Evolutionary conservation across 2,888 invertebrate genomes (phyloP).

Genomic region (Esperia sulphurella): DNA sequence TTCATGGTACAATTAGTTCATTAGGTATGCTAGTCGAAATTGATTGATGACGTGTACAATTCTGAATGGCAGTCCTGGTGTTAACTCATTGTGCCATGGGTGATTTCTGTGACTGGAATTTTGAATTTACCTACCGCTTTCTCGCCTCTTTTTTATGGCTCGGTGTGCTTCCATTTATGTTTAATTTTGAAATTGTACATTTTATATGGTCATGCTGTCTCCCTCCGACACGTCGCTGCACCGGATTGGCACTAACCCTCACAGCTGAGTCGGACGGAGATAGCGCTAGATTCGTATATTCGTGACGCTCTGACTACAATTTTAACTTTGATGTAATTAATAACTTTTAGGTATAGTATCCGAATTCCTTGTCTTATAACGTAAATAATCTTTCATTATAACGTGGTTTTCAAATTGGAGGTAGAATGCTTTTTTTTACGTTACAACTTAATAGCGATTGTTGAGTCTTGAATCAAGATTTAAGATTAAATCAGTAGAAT

Average conservation of each 20-base stretch:
- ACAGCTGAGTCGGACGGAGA: conserved; percentile 14
- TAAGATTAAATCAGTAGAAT: too few relatives aligned
- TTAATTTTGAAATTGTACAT: conserved; percentile 24
- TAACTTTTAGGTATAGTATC: not conserved
- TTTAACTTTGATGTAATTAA: conserved; percentile 1
- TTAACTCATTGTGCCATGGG: not conserved
- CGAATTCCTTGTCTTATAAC: too few relatives aligned
- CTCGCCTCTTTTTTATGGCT: conserved; percentile 70
- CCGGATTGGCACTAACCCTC: conserved; percentile 4
- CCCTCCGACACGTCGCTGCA: not conserved
- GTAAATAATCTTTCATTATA: too few relatives aligned
- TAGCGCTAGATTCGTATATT: conserved; percentile 17
- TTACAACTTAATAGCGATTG: not conserved
- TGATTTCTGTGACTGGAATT: conserved; percentile 70
- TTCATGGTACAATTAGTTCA: too few relatives aligned
- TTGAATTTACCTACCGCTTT: conserved; percentile 69
- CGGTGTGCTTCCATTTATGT: conserved; percentile 71
- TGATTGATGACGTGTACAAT: too few relatives aligned
- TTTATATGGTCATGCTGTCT: conserved; percentile 7
- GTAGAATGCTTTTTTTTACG: too few relatives aligned
- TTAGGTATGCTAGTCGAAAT: too few relatives aligned
- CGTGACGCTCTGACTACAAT: conserved; percentile 31
- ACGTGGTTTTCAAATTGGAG: not conserved
- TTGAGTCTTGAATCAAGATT: not conserved
- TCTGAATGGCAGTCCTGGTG: too few relatives aligned